Evolutionary conservation across 2,888 invertebrate genomes (phyloP), one percentile per base, ranked within the genome.

Genomic region (Phengaris arion): DNA sequence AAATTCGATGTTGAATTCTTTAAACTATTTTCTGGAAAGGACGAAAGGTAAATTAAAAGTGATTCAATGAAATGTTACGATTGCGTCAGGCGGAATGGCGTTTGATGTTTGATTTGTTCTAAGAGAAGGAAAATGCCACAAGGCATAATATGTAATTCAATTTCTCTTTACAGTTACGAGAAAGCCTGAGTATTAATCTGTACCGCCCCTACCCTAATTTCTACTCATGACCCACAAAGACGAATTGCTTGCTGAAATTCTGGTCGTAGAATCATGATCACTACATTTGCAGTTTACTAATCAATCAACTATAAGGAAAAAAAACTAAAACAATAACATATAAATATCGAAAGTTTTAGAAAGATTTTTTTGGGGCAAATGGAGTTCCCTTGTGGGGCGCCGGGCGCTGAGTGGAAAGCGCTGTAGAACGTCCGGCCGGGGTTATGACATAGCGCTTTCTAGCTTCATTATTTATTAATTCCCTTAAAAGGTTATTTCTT

Each of bases 351-450:
- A 12, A 35, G 22, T 51, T 51, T 48, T 72, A 35, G 2, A 54
- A 72, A 72, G 22, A 84, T 88, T 90, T 80, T 91, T 91, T 91
- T 88, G 83, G 82, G 81, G 82, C 81, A 91, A 91, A 91, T 90
- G 87, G 90, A 90, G 86, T 90, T 89, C 87, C 83, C 87, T 89
- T 88, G 90, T 89, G 89, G 84, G 84, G 79, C 80, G 80, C 81
- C 85, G 85, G 85, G 85, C 86, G 85, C 84, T 85, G 85, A 89
- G 89, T 89, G 87, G 85, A 86, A 88, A 90, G 85, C 84, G 86
- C 86, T 89, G 89, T 89, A 80, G 80, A 76, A 75, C 79, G 80
- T 80, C 86, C 70, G 70, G 51, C 48, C 72, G 35, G 52, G 70
- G 72, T 52, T 52, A 52, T 72, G 72, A 72, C 72, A 12, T 35